Evolutionary conservation across 1,140 invertebrate genomes (phyloP).

Genomic region (Hylaeus volcanicus): DNA sequence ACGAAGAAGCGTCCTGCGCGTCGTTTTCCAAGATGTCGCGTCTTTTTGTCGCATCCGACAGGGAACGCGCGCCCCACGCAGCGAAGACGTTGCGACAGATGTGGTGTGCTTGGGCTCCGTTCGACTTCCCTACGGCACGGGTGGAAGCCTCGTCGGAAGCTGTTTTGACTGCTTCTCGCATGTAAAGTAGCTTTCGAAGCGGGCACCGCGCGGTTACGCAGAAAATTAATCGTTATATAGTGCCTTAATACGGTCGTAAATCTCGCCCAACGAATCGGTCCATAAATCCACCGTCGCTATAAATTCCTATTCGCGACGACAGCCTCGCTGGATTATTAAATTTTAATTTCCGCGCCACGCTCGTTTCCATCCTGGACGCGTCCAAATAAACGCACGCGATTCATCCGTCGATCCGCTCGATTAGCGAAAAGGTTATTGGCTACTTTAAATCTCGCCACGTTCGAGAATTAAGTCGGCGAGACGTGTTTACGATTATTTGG

Average conservation of each 20-base stretch:
- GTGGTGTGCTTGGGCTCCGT: slow-evolving; percentile 12
- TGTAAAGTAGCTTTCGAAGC: slow-evolving; percentile 14
- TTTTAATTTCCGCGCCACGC: slow-evolving; percentile 14
- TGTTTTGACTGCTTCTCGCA: slow-evolving; percentile 32
- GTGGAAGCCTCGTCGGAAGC: slow-evolving; percentile 13
- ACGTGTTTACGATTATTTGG: no score
- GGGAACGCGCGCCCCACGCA: slow-evolving; percentile 41
- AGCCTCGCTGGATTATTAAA: slow-evolving; percentile 25
- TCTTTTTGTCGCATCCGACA: slow-evolving; percentile 34
- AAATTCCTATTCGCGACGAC: slow-evolving; percentile 25
- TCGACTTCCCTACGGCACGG: slow-evolving; percentile 26
- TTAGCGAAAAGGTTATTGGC: no score
- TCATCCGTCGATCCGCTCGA: no score
- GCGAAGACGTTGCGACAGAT: slow-evolving; percentile 46
- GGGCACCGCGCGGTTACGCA: not conserved
- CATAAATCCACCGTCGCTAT: slow-evolving; percentile 16
- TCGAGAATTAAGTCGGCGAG: no score
- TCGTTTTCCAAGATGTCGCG: slow-evolving; percentile 46
- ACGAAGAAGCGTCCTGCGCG: slow-evolving; percentile 32
- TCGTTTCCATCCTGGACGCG: no score
- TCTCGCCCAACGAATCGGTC: slow-evolving; percentile 12
- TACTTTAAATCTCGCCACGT: no score
- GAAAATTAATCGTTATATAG: slow-evolving; percentile 34
- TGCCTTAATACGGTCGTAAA: slow-evolving; percentile 31
- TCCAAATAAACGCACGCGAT: no score